Percentiles rank a stretch among this genome's conserved stretches.
Conservation (phyloP, 1,140 invertebrate genomes). For the Trypoxylus dichotomus region DNA sequence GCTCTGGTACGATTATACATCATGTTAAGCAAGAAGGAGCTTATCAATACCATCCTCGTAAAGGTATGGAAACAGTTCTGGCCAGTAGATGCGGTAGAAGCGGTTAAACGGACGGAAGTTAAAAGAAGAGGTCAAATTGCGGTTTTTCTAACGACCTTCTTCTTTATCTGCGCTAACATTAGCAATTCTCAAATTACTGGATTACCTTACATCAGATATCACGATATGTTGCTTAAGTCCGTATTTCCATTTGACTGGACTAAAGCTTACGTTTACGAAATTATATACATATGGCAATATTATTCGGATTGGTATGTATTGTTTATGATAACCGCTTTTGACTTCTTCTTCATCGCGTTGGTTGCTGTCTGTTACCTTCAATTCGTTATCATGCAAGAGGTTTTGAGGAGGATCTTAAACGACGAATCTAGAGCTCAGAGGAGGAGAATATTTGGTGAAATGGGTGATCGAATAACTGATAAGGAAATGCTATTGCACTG, state of each 20-base stretch:
- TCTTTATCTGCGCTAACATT: neutral
- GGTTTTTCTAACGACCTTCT: neutral
- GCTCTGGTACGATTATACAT: neutral
- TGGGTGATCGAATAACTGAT: neutral
- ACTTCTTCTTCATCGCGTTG: constrained; percentile 9
- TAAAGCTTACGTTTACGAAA: constrained; percentile 17
- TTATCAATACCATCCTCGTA: neutral
- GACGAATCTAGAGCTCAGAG: neutral
- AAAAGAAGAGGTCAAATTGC: neutral
- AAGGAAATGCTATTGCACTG: neutral
- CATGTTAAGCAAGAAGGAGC: neutral
- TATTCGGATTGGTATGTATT: neutral
- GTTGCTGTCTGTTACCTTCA: neutral
- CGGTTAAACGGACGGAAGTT: neutral
- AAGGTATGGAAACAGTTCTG: constrained; percentile 25
- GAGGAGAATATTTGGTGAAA: neutral
- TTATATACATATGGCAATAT: constrained; percentile 6
- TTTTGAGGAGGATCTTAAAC: neutral
- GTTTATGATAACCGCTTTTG: neutral
- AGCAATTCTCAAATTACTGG: neutral
- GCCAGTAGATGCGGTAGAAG: neutral
- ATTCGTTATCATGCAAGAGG: neutral
- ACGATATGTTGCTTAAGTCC: neutral
- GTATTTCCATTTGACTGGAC: constrained; percentile 13
- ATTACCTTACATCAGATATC: neutral